phyloP scores from a whole-genome alignment of 1,140 invertebrate species.

The Sycophila sp. region DNA sequence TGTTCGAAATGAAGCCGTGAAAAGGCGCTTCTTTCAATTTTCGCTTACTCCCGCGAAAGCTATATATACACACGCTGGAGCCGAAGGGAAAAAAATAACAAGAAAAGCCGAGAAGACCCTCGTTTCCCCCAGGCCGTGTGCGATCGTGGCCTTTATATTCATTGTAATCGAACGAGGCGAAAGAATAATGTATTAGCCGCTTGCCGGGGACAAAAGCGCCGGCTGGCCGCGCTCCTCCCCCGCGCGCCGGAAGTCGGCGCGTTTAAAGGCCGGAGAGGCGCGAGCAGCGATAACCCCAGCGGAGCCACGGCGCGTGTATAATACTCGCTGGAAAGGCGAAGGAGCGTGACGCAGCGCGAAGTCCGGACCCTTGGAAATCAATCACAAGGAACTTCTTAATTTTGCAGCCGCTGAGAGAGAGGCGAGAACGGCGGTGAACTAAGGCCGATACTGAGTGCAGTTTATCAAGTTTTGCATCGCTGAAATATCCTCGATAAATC shows the following conservation, averaged over 20 bases:
- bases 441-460: constrained; percentile 24
- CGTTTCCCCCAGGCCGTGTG: too few species aligned
- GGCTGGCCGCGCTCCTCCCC: too few species aligned
- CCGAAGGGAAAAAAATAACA: background rate
- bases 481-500: constrained; percentile 34
- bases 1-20: background rate
- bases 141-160: background rate
- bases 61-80: background rate
- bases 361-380: constrained; percentile 11
- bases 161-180: background rate
- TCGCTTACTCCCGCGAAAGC: background rate
- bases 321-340: too few species aligned
- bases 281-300: background rate
- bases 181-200: constrained; percentile 16
- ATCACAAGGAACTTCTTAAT: constrained; percentile 36
- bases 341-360: background rate
- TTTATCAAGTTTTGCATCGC: constrained; percentile 37
- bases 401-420: constrained; percentile 22
- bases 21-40: constrained; percentile 10
- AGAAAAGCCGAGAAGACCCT: too few species aligned
- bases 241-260: too few species aligned
- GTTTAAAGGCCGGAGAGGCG: background rate
- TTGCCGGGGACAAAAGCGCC: background rate
- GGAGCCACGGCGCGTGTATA: background rate
- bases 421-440: background rate